phyloP scores from a whole-genome alignment of 2,888 invertebrate genomes.

The Drosophila infuscata region DNA sequence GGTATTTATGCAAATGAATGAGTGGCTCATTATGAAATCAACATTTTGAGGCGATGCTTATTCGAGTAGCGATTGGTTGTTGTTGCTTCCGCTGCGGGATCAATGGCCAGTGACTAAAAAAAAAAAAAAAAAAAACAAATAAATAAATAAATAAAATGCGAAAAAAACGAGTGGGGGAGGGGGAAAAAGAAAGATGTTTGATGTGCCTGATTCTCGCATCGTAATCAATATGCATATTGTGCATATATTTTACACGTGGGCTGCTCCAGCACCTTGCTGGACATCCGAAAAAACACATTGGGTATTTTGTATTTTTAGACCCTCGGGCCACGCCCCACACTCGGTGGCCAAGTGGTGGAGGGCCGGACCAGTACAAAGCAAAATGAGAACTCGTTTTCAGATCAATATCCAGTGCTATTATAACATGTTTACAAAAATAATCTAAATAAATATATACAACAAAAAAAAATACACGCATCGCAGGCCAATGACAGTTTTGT shows the following conservation, averaged over 20 bases:
- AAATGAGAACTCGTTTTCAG: slow-evolving; percentile 43
- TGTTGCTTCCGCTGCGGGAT: slow-evolving; percentile 45
- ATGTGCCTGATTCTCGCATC: not conserved
- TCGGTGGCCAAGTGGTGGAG: slow-evolving; percentile 7
- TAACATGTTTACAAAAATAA: slow-evolving; percentile 50
- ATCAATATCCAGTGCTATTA: slow-evolving; percentile 24
- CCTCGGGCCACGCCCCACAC: slow-evolving; percentile 27
- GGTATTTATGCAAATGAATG: slow-evolving; percentile 50
- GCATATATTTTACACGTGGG: slow-evolving; percentile 24
- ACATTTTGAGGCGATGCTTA: not conserved
- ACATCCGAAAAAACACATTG: slow-evolving; percentile 20
- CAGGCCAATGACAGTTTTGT: slow-evolving; percentile 54
- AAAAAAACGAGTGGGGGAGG: not conserved
- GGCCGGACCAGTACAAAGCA: slow-evolving; percentile 38
- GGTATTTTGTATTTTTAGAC: slow-evolving; percentile 40
- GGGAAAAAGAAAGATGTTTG: not conserved
- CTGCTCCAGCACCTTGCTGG: not conserved
- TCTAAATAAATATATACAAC: slow-evolving; percentile 16
- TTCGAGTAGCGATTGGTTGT: slow-evolving; percentile 20
- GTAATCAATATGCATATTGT: slow-evolving; percentile 38
- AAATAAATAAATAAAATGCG: not conserved
- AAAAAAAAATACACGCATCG: slow-evolving; percentile 21
- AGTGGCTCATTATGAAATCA: slow-evolving; percentile 34
- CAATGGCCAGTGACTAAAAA: slow-evolving; percentile 39
- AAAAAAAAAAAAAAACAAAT: not conserved